These are phyloP conservation scores for Phenganax subtilis DNA, from an alignment of 92 coral and sea anemone genomes.

Conservation along the genomic window DNA sequence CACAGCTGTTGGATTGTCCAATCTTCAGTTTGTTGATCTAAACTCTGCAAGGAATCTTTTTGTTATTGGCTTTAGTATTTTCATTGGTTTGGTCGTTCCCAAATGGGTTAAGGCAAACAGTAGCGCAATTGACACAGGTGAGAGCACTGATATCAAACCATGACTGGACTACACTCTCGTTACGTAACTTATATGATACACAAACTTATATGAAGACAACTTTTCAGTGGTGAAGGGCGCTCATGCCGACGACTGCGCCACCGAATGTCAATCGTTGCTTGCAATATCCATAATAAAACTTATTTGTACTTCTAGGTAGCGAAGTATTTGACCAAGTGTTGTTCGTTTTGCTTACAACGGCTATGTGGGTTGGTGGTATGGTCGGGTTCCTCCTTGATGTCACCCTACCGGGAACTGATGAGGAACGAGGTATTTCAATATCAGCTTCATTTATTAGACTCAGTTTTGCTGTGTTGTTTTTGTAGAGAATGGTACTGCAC, in stretches of 20 bases:
- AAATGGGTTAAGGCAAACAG: constrained; percentile 31
- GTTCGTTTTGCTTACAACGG: constrained; percentile 74
- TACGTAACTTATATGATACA: too few relatives aligned
- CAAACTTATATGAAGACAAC: too few relatives aligned
- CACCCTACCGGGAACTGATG: constrained; percentile 87
- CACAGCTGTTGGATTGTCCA: constrained; percentile 84
- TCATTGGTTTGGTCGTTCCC: constrained; percentile 74
- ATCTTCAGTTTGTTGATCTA: constrained; percentile 81
- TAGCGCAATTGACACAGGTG: constrained; percentile 46
- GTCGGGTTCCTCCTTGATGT: constrained; percentile 74
- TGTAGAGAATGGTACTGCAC: too few relatives aligned
- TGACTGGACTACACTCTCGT: too few relatives aligned
- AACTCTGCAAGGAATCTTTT: constrained; percentile 85
- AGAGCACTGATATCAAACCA: neutral
- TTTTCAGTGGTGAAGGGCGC: too few relatives aligned
- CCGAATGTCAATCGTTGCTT: too few relatives aligned
- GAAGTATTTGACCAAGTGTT: constrained; percentile 70
- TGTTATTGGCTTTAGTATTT: constrained; percentile 67
- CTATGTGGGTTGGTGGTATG: constrained; percentile 86
- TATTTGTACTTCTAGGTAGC: constrained; percentile 39
- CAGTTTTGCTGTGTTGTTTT: too few relatives aligned
- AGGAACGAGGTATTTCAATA: constrained; percentile 67
- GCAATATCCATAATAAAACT: too few relatives aligned
- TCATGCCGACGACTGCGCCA: too few relatives aligned
- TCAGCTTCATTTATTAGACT: too few relatives aligned